Percentiles rank a stretch among this genome's conserved stretches.
These are phyloP conservation scores for Platalea minor DNA, from an alignment of 2,797 vertebrate species.

Conservation along the genomic window DNA sequence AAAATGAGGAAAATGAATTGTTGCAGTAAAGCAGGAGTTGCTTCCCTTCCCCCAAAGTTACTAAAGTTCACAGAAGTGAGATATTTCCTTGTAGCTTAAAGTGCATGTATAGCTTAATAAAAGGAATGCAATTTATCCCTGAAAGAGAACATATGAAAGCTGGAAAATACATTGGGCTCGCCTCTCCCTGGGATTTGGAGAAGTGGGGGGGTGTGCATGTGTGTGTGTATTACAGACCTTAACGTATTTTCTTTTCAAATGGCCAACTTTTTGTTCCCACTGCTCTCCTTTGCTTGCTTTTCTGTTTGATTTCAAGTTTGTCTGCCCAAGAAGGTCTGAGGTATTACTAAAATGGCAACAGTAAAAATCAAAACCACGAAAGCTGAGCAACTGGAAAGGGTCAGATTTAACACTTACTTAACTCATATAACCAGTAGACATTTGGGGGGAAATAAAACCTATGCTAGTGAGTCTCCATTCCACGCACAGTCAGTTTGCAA, in stretches of 20 bases:
- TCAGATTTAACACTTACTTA: neutral
- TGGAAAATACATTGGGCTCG: neutral
- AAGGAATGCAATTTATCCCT: neutral
- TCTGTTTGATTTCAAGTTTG: neutral
- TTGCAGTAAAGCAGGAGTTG: neutral
- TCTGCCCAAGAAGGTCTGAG: neutral
- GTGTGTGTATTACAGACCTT: neutral
- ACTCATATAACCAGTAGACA: neutral
- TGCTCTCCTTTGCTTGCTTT: neutral
- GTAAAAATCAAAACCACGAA: neutral
- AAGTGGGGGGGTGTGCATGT: accelerated
- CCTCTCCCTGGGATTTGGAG: neutral
- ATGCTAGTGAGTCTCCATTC: neutral
- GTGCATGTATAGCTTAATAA: neutral
- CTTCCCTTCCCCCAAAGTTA: neutral
- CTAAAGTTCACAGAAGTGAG: neutral
- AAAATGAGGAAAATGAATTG: conserved; percentile 14
- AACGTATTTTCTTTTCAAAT: neutral
- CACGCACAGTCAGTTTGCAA: neutral
- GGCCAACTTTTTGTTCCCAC: neutral
- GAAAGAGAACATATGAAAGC: neutral
- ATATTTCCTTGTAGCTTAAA: neutral
- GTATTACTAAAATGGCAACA: neutral
- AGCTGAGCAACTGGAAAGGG: neutral
- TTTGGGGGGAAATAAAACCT: neutral